These are phyloP conservation scores for Characodon lateralis DNA, from an alignment of 2,797 vertebrate species.

Conservation along the genomic window DNA sequence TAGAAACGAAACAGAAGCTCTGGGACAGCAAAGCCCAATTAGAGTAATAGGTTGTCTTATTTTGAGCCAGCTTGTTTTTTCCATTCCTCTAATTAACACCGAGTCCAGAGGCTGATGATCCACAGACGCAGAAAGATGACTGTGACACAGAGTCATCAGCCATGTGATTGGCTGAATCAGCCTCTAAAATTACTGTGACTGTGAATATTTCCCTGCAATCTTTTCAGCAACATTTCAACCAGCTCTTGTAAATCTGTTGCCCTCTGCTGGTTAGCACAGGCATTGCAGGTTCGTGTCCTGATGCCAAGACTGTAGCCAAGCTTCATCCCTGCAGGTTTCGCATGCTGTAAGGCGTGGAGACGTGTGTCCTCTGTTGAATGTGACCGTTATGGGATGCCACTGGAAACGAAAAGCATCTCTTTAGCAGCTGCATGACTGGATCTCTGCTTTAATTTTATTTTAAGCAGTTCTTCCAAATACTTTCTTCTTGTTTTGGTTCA, in stretches of 20 bases:
- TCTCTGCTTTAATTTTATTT: not conserved
- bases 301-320: slow-evolving; percentile 31
- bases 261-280: slow-evolving; percentile 65
- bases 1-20: not conserved
- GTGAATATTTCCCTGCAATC: too few species aligned
- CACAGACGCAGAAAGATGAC: not conserved
- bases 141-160: not conserved
- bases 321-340: slow-evolving; percentile 1
- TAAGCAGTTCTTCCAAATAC: not conserved
- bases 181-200: not conserved
- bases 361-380: not conserved
- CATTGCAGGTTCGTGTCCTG: slow-evolving; percentile 12
- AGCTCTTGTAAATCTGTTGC: slow-evolving; percentile 34
- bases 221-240: not conserved
- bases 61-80: slow-evolving; percentile 33
- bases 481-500: not conserved
- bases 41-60: slow-evolving; percentile 24
- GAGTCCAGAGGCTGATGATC: slow-evolving; percentile 18
- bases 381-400: not conserved
- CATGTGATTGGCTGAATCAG: not conserved
- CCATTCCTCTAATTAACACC: slow-evolving; percentile 46
- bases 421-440: not conserved
- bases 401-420: not conserved
- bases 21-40: slow-evolving; percentile 25
- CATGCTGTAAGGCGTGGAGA: not conserved